Evolutionary conservation across 1,140 invertebrate species (phyloP).

Genomic region (Phenacoccus solenopsis): DNA sequence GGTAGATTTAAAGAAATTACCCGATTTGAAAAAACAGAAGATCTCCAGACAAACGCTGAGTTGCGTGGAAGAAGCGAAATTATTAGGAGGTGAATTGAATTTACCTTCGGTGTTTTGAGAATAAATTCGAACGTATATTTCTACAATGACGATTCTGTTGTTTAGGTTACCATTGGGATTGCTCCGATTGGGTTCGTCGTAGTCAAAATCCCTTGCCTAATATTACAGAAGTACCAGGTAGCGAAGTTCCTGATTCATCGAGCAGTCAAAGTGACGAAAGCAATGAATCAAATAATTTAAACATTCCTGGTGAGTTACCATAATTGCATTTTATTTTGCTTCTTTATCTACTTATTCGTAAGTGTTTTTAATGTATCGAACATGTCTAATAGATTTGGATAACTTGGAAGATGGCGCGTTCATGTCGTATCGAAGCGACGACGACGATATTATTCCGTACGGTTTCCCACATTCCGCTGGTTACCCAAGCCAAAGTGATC

Average conservation of each 20-base stretch:
- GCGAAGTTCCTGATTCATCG: conserved; percentile 79
- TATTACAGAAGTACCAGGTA: conserved; percentile 81
- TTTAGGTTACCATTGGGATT: conserved; percentile 87
- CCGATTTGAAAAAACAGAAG: conserved; percentile 21
- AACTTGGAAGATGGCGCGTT: conserved; percentile 63
- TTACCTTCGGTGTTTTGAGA: background rate
- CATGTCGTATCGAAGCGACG: conserved; percentile 59
- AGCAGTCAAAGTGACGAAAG: conserved; percentile 79
- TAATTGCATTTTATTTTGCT: background rate
- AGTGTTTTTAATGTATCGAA: too few relatives aligned
- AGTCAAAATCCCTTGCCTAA: conserved; percentile 73
- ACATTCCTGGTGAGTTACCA: background rate
- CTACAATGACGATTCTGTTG: conserved; percentile 34
- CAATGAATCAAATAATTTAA: conserved; percentile 41
- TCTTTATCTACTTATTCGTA: too few relatives aligned
- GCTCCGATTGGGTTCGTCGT: conserved; percentile 81
- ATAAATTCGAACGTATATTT: conserved; percentile 23
- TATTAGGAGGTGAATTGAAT: conserved; percentile 37
- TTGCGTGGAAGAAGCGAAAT: conserved; percentile 41
- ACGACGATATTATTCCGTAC: conserved; percentile 49
- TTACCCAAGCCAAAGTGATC: conserved; percentile 55
- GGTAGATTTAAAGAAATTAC: conserved; percentile 35
- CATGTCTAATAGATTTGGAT: conserved; percentile 47
- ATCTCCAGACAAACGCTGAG: conserved; percentile 25
- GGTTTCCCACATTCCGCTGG: conserved; percentile 43